A percentile compares a stretch with the other conserved stretches of the same genome.
phyloP scores from a whole-genome alignment of 2,797 vertebrate species.

The Sphaeramia orbicularis region DNA sequence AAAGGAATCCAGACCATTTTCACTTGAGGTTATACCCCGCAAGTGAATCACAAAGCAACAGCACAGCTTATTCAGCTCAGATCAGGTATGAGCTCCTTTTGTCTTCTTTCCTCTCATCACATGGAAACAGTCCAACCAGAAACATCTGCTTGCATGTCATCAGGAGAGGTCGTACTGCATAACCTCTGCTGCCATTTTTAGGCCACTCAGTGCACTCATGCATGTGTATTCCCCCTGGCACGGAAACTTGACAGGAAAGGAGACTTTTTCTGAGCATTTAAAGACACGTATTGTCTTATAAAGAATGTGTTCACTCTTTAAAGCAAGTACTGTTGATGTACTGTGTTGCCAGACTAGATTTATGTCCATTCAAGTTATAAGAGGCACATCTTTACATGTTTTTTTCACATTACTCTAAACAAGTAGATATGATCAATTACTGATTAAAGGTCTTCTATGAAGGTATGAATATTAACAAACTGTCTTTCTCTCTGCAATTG shows the following conservation, averaged over 20 bases:
- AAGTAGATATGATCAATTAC: too few relatives aligned
- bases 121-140: conserved; percentile 59
- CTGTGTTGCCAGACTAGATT: too few relatives aligned
- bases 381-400: too few relatives aligned
- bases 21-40: conserved; percentile 8
- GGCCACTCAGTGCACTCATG: conserved; percentile 66
- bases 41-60: conserved; percentile 9
- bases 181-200: conserved; percentile 67
- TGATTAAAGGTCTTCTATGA: too few relatives aligned
- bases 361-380: too few relatives aligned
- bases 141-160: conserved; percentile 73
- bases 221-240: conserved; percentile 38
- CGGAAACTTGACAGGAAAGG: conserved; percentile 31
- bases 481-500: too few relatives aligned
- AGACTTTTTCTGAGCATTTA: conserved; percentile 30
- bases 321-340: conserved; percentile 1
- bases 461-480: too few relatives aligned
- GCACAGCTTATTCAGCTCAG: neutral
- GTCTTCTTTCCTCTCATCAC: conserved; percentile 23
- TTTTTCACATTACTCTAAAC: too few relatives aligned
- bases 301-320: too few relatives aligned
- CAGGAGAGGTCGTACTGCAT: conserved; percentile 60
- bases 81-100: conserved; percentile 8
- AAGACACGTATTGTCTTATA: conserved; percentile 3
- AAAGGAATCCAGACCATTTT: conserved; percentile 14